Base-by-base conservation (phyloP, 2,888 invertebrate genomes). In the Drosophila flavopinicola region DNA sequence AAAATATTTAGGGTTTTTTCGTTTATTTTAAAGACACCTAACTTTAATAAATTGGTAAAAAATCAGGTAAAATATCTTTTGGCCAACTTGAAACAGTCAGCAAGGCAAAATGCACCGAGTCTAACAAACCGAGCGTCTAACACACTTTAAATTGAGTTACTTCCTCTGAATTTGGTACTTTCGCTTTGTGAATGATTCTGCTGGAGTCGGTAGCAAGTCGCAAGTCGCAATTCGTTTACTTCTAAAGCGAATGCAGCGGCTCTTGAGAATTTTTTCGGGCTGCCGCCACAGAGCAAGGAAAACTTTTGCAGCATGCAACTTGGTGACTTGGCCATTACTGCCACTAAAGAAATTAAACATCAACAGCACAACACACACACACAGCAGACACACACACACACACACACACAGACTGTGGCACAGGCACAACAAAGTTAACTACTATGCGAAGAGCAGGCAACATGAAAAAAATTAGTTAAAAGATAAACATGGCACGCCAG, bases 391-490 rank as follows among this genome's bases (percentile, higher is more conserved):
- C 33, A 53, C 54, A 53, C 25, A 27, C 48, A 32, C 45, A 51
- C 33, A 75, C 35, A 48, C 17, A 44, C 38, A 61, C 53, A 33
- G 27, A 9, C 30, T 53, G 47, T 37, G 20, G 27, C 6, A 35
- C 56, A 60, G 66, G 49, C 63, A 66, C 56, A 76, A 64, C 57
- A 72, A 85, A 79, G 78, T 74, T 85, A 84, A 76, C 73, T 80
- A 69, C 70, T 27, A 37, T 51, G 69, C 66, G 56, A 70, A 64
- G 73, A 49, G 49, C 53, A 63, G 65, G 75, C 74, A 80, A 74
- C 83, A 85, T 78, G 75, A 66, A 83, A 82, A 83, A 87, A 87
- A 83, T 78, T 87, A 87, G 87, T 82, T 78, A 85, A 83, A 83
- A 85, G 85, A 87, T 85, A 87, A 83, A 85, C 85, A 85, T 78